phyloP scores from a whole-genome alignment of 2,888 invertebrate genomes.

The Stenurella melanura region DNA sequence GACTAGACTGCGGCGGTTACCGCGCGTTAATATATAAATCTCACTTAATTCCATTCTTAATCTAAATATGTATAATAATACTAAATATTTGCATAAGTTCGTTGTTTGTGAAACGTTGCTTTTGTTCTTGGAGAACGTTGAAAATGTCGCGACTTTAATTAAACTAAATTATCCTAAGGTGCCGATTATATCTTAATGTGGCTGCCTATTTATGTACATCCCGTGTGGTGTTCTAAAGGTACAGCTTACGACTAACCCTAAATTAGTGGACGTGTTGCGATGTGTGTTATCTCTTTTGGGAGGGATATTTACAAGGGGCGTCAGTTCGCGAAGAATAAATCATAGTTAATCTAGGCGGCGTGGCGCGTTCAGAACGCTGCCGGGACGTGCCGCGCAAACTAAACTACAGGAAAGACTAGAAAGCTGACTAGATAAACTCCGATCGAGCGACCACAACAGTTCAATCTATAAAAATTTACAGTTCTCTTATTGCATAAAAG shows the following conservation, averaged over 20 bases:
- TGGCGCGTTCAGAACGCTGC: slow-evolving; percentile 64
- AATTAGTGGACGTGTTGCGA: slow-evolving; percentile 74
- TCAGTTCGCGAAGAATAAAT: slow-evolving; percentile 71
- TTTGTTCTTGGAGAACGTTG: slow-evolving; percentile 68
- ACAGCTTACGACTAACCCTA: slow-evolving; percentile 70
- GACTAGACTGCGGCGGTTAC: slow-evolving; percentile 64
- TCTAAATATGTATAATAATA: slow-evolving; percentile 66
- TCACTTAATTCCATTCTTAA: slow-evolving; percentile 67
- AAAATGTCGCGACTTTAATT: slow-evolving; percentile 64
- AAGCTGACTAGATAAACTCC: slow-evolving; percentile 63
- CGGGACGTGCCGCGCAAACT: slow-evolving; percentile 66
- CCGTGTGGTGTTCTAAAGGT: slow-evolving; percentile 69
- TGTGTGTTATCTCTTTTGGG: slow-evolving; percentile 70
- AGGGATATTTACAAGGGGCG: slow-evolving; percentile 72
- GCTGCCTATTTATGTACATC: slow-evolving; percentile 61
- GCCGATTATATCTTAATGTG: slow-evolving; percentile 63
- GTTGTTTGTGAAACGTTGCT: slow-evolving; percentile 74
- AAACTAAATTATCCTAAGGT: slow-evolving; percentile 61
- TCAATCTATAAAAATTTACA: slow-evolving; percentile 39
- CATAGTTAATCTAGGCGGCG: slow-evolving; percentile 69
- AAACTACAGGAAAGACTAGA: slow-evolving; percentile 61
- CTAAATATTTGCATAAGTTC: slow-evolving; percentile 71
- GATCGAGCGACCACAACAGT: slow-evolving; percentile 48
- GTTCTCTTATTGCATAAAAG: slow-evolving; percentile 28
- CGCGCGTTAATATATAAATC: slow-evolving; percentile 57